Evolutionary conservation across 2,797 vertebrate genomes (phyloP), one percentile per base, ranked within the genome.

Genomic region (Echeneis naucrates): DNA sequence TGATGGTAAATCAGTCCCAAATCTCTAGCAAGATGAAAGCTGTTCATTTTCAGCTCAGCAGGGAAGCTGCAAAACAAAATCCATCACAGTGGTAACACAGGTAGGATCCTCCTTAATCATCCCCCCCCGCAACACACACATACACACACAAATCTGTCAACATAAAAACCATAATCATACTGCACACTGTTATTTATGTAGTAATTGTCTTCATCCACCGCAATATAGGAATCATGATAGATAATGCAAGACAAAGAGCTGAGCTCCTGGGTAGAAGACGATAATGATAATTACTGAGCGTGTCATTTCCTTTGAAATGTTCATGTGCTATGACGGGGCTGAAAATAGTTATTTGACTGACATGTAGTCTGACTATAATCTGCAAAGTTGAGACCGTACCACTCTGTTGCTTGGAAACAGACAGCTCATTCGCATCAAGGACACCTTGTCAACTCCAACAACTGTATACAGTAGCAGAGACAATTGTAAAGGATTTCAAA

Each of bases 371-470:
- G 76, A 89, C 87, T 81, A 81, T 32, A 75, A 80, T 77, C 24
- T 75, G 80, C 84, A 77, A 69, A 80, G 30, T 75, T 73, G 32
- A 77, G 77, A 53, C 38, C 11, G 1, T 67, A 62, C 75, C 56
- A 44, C 24, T 47, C n/a, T 57, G 84, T 88, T 89, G 87, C 88
- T 60, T 80, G 44, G 88, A 85, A 82, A 88, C 80, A 38, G 76
- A 5, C 5, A 37, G 62, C 69, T 72, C 56, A n/a, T 51, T 57
- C 35, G 62, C 50, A 63, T 54, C 68, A 66, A 50, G 55, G 55
- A 60, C 17, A 16, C 27, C 68, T 26, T 23, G 68, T 74, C 76
- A 62, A n/a, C 53, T 69, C 52, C 40, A 77, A 56, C 66, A 51
- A 77, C 48, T 37, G 16, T 56, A 38, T 53, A 75, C 35, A 77